Evolutionary conservation across 2,113 vertebrate species (phyloP).

Genomic region (Dromiciops gliroides): DNA sequence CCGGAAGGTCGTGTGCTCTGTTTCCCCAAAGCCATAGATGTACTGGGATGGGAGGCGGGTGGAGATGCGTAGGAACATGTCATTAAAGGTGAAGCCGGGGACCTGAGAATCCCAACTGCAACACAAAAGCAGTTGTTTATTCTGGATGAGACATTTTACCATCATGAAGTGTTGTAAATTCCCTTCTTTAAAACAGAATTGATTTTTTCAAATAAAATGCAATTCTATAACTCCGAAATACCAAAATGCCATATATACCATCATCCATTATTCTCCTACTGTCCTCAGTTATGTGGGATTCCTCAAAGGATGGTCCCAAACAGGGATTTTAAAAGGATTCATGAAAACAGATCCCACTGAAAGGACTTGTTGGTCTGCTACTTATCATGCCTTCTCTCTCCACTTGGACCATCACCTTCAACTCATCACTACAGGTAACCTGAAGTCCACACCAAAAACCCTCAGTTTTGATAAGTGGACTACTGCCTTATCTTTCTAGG

Average conservation of each 20-base stretch:
- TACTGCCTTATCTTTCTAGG: not conserved
- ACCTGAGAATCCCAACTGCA: constrained; percentile 89
- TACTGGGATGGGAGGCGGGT: constrained; percentile 85
- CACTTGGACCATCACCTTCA: not conserved
- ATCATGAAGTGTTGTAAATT: not conserved
- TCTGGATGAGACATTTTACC: not conserved
- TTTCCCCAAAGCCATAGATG: constrained; percentile 91
- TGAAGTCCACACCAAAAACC: not conserved
- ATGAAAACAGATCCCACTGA: not conserved
- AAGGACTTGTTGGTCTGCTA: not conserved
- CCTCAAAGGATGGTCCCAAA: not conserved
- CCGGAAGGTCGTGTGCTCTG: constrained; percentile 84
- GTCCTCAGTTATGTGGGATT: not conserved
- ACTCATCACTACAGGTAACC: not conserved
- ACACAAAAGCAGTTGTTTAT: not conserved
- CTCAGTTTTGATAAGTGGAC: not conserved
- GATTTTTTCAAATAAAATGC: not conserved
- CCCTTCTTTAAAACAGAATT: not conserved
- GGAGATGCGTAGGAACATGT: constrained; percentile 90
- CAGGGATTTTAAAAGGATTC: not conserved
- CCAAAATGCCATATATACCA: not conserved
- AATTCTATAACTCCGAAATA: not conserved
- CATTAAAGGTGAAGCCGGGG: constrained; percentile 90
- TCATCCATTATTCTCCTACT: not conserved
- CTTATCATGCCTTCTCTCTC: not conserved